phyloP scores from a whole-genome alignment of 2,113 vertebrate genomes.

The Paedocypris sp. region DNA sequence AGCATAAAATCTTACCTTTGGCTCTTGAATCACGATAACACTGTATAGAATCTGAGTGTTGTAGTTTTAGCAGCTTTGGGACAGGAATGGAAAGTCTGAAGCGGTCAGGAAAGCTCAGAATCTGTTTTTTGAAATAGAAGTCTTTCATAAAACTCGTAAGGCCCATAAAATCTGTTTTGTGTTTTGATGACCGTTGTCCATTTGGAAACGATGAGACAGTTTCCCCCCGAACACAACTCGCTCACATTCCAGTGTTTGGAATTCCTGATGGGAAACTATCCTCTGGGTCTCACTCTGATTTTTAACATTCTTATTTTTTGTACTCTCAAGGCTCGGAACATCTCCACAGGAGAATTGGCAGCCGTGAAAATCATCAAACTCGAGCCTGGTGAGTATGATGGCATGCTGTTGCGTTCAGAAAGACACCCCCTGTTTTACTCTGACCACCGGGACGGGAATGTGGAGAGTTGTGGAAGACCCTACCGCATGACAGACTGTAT shows the following conservation, averaged over 20 bases:
- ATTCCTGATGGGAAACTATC: conserved; percentile 1
- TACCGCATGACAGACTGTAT: too few relatives aligned
- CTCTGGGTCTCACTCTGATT: background rate
- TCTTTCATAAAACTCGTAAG: too few relatives aligned
- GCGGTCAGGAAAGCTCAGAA: too few relatives aligned
- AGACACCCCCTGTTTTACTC: conserved; percentile 1
- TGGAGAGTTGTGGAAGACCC: background rate
- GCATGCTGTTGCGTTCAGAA: background rate
- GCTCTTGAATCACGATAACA: too few relatives aligned
- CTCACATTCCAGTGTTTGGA: conserved; percentile 16
- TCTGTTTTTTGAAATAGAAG: too few relatives aligned
- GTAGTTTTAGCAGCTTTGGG: too few relatives aligned
- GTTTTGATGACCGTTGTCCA: conserved; percentile 13
- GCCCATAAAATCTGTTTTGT: too few relatives aligned
- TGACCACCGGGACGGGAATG: background rate
- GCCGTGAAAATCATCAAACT: conserved; percentile 98
- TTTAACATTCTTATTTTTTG: background rate
- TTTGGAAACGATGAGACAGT: conserved; percentile 11
- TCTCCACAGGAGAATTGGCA: conserved; percentile 86
- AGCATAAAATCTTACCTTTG: too few relatives aligned
- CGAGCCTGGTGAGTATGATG: conserved; percentile 80
- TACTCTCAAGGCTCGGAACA: conserved; percentile 82
- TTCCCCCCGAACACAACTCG: background rate
- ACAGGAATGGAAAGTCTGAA: too few relatives aligned
- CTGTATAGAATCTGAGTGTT: too few relatives aligned